Percentiles rank a stretch among this genome's conserved stretches.
phyloP scores from a whole-genome alignment of 2,888 invertebrate genomes.

The Baccha elongata region DNA sequence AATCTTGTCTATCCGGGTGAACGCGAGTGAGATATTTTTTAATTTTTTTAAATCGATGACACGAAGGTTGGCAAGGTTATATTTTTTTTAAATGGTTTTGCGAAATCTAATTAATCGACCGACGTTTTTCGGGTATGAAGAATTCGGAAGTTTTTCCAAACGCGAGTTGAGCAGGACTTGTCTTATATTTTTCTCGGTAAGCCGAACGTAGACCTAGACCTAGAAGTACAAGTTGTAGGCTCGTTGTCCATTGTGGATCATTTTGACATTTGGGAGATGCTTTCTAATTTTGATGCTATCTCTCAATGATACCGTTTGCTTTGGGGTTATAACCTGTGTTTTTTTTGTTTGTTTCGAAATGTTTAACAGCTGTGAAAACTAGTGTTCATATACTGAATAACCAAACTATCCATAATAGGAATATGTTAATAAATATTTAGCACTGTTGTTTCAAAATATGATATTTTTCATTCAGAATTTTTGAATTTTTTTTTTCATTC shows the following conservation, averaged over 20 bases:
- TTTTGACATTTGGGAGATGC: constrained; percentile 9
- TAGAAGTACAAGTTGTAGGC: neutral
- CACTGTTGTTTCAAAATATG: no score
- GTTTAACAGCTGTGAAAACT: no score
- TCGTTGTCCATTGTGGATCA: constrained; percentile 20
- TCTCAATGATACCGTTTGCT: constrained; percentile 32
- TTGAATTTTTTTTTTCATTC: no score
- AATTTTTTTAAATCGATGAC: neutral
- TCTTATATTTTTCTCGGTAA: neutral
- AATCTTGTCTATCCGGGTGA: neutral
- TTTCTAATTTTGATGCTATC: constrained; percentile 37
- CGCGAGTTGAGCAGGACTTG: constrained; percentile 1
- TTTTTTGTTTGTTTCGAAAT: no score
- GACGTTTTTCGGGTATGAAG: no score
- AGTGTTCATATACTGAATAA: no score
- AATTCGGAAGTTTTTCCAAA: no score
- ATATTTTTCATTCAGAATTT: no score
- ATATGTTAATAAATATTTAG: no score
- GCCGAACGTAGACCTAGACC: constrained; percentile 1
- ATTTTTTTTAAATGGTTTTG: neutral
- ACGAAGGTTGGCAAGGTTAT: neutral
- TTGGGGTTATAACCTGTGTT: constrained; percentile 50
- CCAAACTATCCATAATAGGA: no score
- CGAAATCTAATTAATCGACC: no score
- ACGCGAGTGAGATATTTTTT: neutral